Conservation (phyloP, 2,797 vertebrate genomes). For the Labeo calbasu region DNA sequence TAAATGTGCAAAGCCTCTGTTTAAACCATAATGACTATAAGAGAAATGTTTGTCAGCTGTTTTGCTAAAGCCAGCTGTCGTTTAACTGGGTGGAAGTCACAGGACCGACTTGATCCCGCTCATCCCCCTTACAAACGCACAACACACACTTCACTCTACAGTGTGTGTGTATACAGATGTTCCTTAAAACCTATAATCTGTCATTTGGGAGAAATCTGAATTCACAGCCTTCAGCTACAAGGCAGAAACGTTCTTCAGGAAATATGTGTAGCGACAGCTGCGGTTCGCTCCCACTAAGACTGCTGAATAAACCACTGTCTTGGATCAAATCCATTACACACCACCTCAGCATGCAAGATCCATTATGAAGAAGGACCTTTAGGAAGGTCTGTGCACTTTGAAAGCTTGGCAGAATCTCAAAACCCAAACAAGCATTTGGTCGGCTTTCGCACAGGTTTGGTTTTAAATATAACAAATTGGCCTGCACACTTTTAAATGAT, state of each 20-base stretch:
- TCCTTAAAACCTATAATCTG: slow-evolving; percentile 73
- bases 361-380: slow-evolving; percentile 31
- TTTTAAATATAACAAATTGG: slow-evolving; percentile 1
- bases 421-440: slow-evolving; percentile 30
- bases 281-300: slow-evolving; percentile 70
- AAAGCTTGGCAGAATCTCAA: slow-evolving; percentile 22
- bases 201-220: slow-evolving; percentile 73
- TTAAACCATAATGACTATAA: slow-evolving; percentile 38
- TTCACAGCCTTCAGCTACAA: slow-evolving; percentile 70
- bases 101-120: slow-evolving; percentile 53
- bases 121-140: slow-evolving; percentile 54
- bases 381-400: slow-evolving; percentile 4
- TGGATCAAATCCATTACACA: slow-evolving; percentile 78
- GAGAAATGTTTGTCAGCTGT: slow-evolving; percentile 63
- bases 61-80: slow-evolving; percentile 53
- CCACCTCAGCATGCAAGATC: slow-evolving; percentile 62
- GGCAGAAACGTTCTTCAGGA: slow-evolving; percentile 76
- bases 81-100: slow-evolving; percentile 55
- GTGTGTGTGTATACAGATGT: slow-evolving; percentile 44
- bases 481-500: not conserved
- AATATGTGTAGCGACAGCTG: slow-evolving; percentile 83
- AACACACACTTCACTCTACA: slow-evolving; percentile 42
- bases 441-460: not conserved
- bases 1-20: slow-evolving; percentile 23
- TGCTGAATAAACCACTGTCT: slow-evolving; percentile 72